phyloP scores from a whole-genome alignment of 2,113 vertebrate genomes.

The Passerina amoena region DNA sequence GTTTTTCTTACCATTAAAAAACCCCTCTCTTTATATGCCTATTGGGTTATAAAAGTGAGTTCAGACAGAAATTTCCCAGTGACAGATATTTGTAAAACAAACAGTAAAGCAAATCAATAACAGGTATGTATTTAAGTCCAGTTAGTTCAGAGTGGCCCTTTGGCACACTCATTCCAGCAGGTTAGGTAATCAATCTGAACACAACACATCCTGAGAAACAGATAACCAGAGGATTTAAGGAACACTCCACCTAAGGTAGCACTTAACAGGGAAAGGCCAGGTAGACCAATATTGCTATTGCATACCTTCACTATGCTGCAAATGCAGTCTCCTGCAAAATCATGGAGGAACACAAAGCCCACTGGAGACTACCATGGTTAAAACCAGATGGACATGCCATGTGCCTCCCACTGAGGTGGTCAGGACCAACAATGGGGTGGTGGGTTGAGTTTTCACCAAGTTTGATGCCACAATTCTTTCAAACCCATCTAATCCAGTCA shows the following conservation, averaged over 20 bases:
- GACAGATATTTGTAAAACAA: background rate
- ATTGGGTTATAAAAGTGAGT: background rate
- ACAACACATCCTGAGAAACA: fast-evolving
- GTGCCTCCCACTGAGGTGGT: background rate
- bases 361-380: fast-evolving
- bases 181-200: too few relatives aligned
- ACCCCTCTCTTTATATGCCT: background rate
- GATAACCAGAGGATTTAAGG: background rate
- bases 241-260: background rate
- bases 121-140: background rate
- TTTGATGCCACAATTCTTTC: background rate
- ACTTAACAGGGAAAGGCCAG: background rate
- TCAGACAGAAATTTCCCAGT: background rate
- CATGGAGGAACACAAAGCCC: background rate
- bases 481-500: background rate
- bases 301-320: background rate
- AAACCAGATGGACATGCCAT: fast-evolving
- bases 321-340: background rate
- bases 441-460: background rate
- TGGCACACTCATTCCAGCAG: background rate
- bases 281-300: background rate
- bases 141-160: background rate
- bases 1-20: background rate
- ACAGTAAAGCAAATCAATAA: background rate
- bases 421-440: background rate